These are phyloP conservation scores for Selene dorsalis DNA, from an alignment of 2,797 vertebrate species.

Conservation along the genomic window DNA sequence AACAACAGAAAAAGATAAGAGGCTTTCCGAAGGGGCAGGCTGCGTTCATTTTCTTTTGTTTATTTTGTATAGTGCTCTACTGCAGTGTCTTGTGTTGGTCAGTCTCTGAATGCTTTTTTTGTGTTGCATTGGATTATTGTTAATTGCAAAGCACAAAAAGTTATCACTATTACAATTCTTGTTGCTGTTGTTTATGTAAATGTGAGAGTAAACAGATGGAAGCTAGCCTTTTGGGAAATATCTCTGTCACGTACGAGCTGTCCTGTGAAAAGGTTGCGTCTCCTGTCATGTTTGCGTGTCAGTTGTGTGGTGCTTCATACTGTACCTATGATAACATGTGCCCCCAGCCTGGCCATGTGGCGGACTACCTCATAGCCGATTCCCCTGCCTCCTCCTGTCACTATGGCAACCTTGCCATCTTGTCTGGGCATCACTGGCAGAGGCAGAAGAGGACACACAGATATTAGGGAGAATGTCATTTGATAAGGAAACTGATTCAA, in stretches of 20 bases:
- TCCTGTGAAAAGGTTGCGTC: not conserved
- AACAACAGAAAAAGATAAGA: not conserved
- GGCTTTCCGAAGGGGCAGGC: not conserved
- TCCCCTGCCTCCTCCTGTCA: constrained; percentile 91
- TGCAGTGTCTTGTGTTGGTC: not conserved
- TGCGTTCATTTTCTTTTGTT: not conserved
- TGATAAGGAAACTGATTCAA: constrained; percentile 55
- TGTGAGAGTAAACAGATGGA: not conserved
- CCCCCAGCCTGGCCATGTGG: constrained; percentile 88
- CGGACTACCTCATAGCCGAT: constrained; percentile 89
- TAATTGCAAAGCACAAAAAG: not conserved
- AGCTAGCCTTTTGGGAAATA: not conserved
- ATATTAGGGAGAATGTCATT: constrained; percentile 69
- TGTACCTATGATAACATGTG: constrained; percentile 91
- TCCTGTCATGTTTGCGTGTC: constrained; percentile 34
- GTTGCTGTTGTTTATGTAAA: not conserved
- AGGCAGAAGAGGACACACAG: constrained; percentile 77
- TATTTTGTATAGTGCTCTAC: not conserved
- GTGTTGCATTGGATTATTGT: not conserved
- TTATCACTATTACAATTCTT: not conserved
- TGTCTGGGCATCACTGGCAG: constrained; percentile 87
- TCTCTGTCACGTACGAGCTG: not conserved
- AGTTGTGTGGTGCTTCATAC: constrained; percentile 65
- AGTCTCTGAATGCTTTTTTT: not conserved
- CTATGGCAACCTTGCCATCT: constrained; percentile 91